Evolutionary conservation across 2,113 vertebrate genomes (phyloP).

Genomic region (Mohoua ochrocephala): DNA sequence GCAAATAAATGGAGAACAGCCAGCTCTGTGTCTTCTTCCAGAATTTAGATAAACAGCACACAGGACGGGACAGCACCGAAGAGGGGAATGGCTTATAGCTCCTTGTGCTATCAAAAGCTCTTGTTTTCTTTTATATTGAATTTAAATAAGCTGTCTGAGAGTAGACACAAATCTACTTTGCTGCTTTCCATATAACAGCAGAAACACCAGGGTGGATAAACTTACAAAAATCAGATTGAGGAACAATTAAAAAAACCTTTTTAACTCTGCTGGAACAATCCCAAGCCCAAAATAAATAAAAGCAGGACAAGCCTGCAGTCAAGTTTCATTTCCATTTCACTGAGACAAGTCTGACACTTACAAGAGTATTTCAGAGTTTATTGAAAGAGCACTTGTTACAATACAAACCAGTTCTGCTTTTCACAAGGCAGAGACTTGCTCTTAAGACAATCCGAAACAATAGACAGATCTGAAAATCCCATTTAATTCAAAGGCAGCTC

Average conservation of each 20-base stretch:
- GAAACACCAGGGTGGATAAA: background rate
- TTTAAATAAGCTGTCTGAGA: background rate
- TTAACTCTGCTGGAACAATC: background rate
- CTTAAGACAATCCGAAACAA: constrained; percentile 60
- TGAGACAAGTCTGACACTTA: constrained; percentile 63
- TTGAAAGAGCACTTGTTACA: constrained; percentile 73
- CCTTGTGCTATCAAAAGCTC: background rate
- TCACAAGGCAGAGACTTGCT: constrained; percentile 67
- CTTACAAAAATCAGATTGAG: background rate
- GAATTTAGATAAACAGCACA: background rate
- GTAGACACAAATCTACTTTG: background rate
- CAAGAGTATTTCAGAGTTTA: constrained; percentile 70
- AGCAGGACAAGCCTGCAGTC: background rate
- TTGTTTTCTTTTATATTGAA: background rate
- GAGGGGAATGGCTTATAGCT: background rate
- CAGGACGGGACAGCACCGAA: background rate
- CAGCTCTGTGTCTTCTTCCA: background rate
- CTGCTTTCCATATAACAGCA: background rate
- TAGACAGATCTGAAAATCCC: constrained; percentile 49
- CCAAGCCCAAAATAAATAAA: background rate
- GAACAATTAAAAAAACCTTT: background rate
- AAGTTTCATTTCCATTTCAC: background rate
- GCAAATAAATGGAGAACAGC: background rate
- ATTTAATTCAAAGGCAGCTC: constrained; percentile 62
- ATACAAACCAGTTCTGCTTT: constrained; percentile 72